Evolutionary conservation across 2,797 vertebrate genomes (phyloP), one percentile per base, ranked within the genome.

Genomic region (Xenops minutus): DNA sequence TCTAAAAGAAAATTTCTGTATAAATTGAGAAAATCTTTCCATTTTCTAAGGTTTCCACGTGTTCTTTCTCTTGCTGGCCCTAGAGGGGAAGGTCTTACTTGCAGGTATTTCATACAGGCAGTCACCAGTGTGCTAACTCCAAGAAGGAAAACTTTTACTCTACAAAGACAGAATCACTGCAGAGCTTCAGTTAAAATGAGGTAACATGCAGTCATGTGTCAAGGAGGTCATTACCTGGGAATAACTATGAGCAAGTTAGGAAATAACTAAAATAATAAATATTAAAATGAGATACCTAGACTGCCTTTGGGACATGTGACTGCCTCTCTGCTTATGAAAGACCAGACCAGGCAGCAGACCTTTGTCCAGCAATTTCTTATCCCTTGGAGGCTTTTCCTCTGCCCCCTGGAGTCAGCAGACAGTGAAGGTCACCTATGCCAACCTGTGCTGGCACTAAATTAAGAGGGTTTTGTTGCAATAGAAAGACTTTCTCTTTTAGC

Each of bases 21-120:
- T 63, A 44, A 73, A 73, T 34, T 55, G 30, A 73, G 18, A 19
- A 56, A 79, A 7, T 24, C n/a, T 76, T 89, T 44, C 29, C 30
- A 16, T 56, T 80, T 87, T 73, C 55, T 59, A 36, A 58, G 32
- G 2, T 41, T 87, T 63, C 30, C 27, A 37, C 29, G 27, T 55
- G n/a, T 7, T 43, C 8, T 14, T 75, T 59, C 32, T 63, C 11
- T 59, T 73, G 12, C 30, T 87, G 49, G 41, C 30, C 46, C 37
- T 80, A 39, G 30, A 67, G 3, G 11, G 52, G 52, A 55, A 85
- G 24, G 27, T 58, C 79, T 63, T 49, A 52, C 15, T 11, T 52
- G 29, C 0, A 1, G 4, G 10, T 41, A 27, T 63, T 36, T 52
- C 3, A 1, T 24, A 43, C 15, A 32, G 3, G 9, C 34, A 66